Base-by-base conservation (phyloP, 2,888 invertebrate species). In the Poecilus cupreus region DNA sequence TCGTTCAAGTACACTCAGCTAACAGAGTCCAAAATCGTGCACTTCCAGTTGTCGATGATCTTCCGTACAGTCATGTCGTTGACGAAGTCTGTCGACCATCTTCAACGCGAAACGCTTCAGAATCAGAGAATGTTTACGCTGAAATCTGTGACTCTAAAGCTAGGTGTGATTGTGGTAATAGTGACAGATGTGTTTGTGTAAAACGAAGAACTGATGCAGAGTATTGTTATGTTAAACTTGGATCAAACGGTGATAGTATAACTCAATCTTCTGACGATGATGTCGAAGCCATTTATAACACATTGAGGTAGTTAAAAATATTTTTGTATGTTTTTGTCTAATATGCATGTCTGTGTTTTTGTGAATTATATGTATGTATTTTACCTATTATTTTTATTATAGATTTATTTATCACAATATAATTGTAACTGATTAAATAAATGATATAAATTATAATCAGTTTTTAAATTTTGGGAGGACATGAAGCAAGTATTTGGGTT, bases 61-160 rank as follows among this genome's bases (percentile, higher is more conserved):
- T 94, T 32, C 94, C 94, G 1, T 94, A 94, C 83, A 93, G 94
- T 8, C 93, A 93, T 88, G 94, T 94, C 3, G 92, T 93, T 5
- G 94, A 94, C 83, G 94, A 94, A 8, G 90, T 94, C 4, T 87
- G 84, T 46, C 83, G 84, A 18, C 84, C 82, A 79, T 80, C 82
- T 10, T 64, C 82, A n/a, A 84, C 80, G 68, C 78, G 82, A 18
- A 84, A 83, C 72, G 83, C 82, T 77, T 79, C 82, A 72, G 88
- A 89, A 54, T 91, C 92, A 85, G 94, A 94, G 85, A 94, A 94
- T 85, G 94, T 94, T 85, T 94, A 94, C 86, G 93, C 94, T 72
- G 94, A 94, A 88, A 94, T 94, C 82, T 94, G 93, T 83, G 88
- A 83, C 26, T 46, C 81, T 11, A 88, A 83, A 84, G 82, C 80